phyloP scores from a whole-genome alignment of 2,113 vertebrate genomes.

The Carollia perspicillata region DNA sequence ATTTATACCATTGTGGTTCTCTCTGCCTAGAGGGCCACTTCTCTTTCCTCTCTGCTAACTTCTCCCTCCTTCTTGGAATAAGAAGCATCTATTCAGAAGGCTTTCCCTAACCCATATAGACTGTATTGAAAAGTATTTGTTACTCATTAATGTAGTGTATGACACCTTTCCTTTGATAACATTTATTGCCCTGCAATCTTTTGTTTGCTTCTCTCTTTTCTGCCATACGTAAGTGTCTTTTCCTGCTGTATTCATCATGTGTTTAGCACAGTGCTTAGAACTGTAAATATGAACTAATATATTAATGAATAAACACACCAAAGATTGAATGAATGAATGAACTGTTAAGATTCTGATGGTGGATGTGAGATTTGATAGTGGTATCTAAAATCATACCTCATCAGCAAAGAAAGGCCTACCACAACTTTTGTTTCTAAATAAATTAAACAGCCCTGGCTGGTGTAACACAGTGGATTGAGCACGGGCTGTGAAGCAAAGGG shows the following conservation, averaged over 20 bases:
- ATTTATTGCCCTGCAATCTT: not conserved
- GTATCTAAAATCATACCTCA: not conserved
- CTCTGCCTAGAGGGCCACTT: not conserved
- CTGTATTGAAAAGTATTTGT: not conserved
- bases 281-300: not conserved
- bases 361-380: not conserved
- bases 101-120: not conserved
- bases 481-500: too few species aligned
- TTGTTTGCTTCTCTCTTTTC: not conserved
- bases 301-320: not conserved
- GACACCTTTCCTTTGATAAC: not conserved
- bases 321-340: not conserved
- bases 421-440: not conserved
- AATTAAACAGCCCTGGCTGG: not conserved
- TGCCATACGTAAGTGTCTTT: not conserved
- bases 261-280: not conserved
- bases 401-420: not conserved
- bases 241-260: not conserved
- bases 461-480: too few species aligned
- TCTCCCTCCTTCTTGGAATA: not conserved
- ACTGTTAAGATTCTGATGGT: not conserved
- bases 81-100: not conserved
- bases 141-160: not conserved
- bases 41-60: not conserved
- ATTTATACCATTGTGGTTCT: not conserved